Evolutionary conservation across 2,797 vertebrate genomes (phyloP).

Genomic region (Catharus ustulatus): DNA sequence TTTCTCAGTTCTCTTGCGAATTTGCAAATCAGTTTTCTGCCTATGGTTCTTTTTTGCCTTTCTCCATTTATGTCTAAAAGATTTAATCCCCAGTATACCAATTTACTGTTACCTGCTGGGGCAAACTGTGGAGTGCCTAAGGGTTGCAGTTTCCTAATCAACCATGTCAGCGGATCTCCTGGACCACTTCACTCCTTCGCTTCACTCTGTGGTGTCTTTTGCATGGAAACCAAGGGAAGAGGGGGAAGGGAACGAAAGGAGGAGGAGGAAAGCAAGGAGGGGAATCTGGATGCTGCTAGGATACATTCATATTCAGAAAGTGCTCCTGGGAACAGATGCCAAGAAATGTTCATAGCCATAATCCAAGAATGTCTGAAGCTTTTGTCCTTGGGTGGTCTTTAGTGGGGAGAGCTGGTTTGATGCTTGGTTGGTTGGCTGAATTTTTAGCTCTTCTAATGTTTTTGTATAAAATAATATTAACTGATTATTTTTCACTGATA

Average conservation of each 20-base stretch:
- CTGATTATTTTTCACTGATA: neutral
- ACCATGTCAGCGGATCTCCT: neutral
- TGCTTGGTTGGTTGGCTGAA: accelerated
- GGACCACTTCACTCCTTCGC: neutral
- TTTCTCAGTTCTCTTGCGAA: neutral
- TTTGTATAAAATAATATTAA: neutral
- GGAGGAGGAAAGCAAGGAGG: neutral
- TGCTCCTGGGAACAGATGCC: neutral
- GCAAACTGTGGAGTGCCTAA: neutral
- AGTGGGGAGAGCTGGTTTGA: accelerated
- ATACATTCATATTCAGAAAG: neutral
- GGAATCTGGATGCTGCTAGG: neutral
- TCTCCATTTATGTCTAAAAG: neutral
- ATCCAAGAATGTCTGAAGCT: neutral
- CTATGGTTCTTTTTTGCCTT: neutral
- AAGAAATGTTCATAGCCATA: neutral
- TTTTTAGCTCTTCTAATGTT: neutral
- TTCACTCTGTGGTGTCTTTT: neutral
- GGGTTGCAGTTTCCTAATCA: neutral
- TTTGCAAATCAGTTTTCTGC: neutral
- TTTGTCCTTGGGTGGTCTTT: neutral
- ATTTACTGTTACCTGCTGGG: neutral
- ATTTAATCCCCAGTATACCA: neutral
- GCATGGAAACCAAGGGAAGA: neutral
- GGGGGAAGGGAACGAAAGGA: neutral